Conservation (phyloP, 2,888 invertebrate genomes). For the Morpho deidamia region DNA sequence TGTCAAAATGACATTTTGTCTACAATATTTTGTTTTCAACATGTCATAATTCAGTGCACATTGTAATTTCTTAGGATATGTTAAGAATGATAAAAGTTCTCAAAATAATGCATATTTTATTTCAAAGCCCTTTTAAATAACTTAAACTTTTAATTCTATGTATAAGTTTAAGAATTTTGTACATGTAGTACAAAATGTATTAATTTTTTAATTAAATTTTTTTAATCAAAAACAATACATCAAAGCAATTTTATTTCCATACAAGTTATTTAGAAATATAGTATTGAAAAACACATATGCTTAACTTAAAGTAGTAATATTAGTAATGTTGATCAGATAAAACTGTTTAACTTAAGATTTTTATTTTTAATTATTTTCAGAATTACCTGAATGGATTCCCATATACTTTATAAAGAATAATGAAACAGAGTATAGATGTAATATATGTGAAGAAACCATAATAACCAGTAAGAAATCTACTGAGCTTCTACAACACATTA, state of each 20-base stretch:
- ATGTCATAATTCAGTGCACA: background rate
- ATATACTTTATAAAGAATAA: slow-evolving; percentile 50
- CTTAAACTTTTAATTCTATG: too few species aligned
- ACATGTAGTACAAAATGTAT: too few species aligned
- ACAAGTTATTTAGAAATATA: background rate
- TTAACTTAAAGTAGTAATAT: background rate
- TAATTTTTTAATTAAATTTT: too few species aligned
- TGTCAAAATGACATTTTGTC: background rate
- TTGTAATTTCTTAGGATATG: too few species aligned
- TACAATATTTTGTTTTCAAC: background rate
- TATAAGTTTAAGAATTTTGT: too few species aligned
- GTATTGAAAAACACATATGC: background rate
- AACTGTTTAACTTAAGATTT: background rate
- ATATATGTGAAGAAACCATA: slow-evolving; percentile 49
- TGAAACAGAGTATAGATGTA: slow-evolving; percentile 45
- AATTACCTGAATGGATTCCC: slow-evolving; percentile 54
- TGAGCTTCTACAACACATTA: slow-evolving; percentile 47
- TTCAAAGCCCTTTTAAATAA: too few species aligned
- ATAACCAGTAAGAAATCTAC: slow-evolving; percentile 38
- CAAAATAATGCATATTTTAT: too few species aligned
- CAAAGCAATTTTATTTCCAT: too few species aligned
- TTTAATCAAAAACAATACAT: too few species aligned
- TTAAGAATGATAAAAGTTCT: too few species aligned
- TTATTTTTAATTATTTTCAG: slow-evolving; percentile 24
- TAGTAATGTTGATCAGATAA: too few species aligned